These are phyloP conservation scores for Synergus laeviventris DNA, from an alignment of 2,888 invertebrate genomes.

Conservation along the genomic window DNA sequence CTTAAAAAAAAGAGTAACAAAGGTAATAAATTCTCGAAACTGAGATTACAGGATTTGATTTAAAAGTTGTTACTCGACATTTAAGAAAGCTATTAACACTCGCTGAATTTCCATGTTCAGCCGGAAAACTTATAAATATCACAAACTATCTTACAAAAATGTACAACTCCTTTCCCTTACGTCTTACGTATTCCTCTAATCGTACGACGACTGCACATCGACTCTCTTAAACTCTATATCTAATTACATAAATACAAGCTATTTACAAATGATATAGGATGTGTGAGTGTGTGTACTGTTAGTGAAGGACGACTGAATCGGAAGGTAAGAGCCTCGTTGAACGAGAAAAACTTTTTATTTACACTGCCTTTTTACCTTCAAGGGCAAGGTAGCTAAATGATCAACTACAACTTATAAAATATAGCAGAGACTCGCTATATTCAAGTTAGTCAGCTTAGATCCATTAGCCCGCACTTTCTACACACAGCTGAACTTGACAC, in stretches of 20 bases:
- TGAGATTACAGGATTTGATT: conserved; percentile 36
- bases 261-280: conserved; percentile 66
- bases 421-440: conserved; percentile 70
- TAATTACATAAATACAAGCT: conserved; percentile 75
- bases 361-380: conserved; percentile 34
- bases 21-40: conserved; percentile 29
- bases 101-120: conserved; percentile 32
- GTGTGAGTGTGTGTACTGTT: conserved; percentile 43
- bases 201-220: conserved; percentile 41
- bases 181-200: conserved; percentile 43
- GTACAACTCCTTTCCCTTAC: conserved; percentile 60
- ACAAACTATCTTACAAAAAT: conserved; percentile 73
- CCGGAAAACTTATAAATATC: conserved; percentile 66
- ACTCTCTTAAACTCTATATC: conserved; percentile 58
- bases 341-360: conserved; percentile 13
- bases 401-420: conserved; percentile 70
- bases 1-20: conserved; percentile 25
- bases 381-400: conserved; percentile 47
- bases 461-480: conserved; percentile 74
- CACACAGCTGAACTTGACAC: conserved; percentile 89
- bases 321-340: neutral
- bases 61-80: conserved; percentile 22
- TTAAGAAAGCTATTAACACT: conserved; percentile 36
- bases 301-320: conserved; percentile 16
- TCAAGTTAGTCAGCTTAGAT: conserved; percentile 69